Conservation (phyloP, 2,113 vertebrate species). For the Phycodurus eques region DNA sequence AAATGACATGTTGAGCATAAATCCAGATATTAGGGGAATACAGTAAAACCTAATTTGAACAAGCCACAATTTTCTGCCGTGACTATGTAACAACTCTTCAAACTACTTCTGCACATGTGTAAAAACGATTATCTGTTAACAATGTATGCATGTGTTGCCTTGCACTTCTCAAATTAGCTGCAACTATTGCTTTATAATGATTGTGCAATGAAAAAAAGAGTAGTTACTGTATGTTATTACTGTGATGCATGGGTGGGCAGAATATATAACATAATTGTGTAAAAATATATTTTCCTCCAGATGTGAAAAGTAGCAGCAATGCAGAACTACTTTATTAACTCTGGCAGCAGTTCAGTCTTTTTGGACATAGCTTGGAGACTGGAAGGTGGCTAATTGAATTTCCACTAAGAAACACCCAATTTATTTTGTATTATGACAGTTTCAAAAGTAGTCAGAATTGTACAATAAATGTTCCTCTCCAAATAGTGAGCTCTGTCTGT, state of each 20-base stretch:
- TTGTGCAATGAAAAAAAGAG: neutral
- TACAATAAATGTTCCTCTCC: too few species aligned
- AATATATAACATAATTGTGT: neutral
- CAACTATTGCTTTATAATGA: conserved; percentile 14
- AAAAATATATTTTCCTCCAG: neutral
- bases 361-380: neutral
- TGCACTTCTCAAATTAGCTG: conserved; percentile 18
- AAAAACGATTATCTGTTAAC: conserved; percentile 45
- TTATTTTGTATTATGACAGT: too few species aligned
- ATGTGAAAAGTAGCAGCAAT: neutral
- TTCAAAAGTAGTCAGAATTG: too few species aligned
- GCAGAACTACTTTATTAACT: neutral
- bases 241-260: neutral
- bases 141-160: conserved; percentile 41
- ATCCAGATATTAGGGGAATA: conserved; percentile 37
- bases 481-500: too few species aligned
- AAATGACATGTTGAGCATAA: conserved; percentile 34
- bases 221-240: neutral
- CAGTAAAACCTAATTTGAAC: conserved; percentile 42
- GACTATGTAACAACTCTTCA: conserved; percentile 23
- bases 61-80: conserved; percentile 42
- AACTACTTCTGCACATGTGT: conserved; percentile 56
- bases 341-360: neutral
- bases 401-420: neutral
- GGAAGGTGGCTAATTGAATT: neutral